These are phyloP conservation scores for Prionailurus bengalensis DNA, from an alignment of 2,113 vertebrate species.

Conservation along the genomic window DNA sequence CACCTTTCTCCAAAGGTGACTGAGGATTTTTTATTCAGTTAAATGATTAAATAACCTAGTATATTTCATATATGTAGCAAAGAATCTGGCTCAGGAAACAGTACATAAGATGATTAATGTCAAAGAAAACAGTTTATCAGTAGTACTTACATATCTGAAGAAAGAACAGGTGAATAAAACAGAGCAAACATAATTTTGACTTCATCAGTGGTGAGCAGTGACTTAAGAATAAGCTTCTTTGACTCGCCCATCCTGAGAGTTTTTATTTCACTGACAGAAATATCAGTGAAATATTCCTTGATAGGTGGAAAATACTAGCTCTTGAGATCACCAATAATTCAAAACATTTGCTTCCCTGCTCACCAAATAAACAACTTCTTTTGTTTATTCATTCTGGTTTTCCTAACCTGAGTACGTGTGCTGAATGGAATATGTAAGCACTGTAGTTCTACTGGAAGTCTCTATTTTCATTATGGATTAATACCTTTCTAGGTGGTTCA, in stretches of 20 bases:
- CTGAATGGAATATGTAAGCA: background rate
- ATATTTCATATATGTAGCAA: background rate
- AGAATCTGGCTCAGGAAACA: background rate
- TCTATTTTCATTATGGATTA: background rate
- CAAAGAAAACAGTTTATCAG: slow-evolving; percentile 1
- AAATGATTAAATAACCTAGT: background rate
- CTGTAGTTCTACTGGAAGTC: background rate
- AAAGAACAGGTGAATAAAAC: background rate
- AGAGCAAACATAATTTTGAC: background rate
- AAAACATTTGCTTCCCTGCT: background rate
- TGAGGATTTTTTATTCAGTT: background rate
- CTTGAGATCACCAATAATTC: background rate
- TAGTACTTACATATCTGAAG: background rate
- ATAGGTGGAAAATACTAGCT: background rate
- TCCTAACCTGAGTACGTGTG: background rate
- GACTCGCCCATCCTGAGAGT: background rate
- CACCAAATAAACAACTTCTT: background rate
- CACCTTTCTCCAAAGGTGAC: background rate
- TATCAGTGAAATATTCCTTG: background rate
- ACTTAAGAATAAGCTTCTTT: background rate
- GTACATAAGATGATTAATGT: background rate
- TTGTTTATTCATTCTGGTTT: background rate
- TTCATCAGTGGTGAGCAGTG: background rate
- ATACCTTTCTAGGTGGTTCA: background rate
- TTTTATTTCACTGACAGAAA: background rate